A percentile compares a stretch with the other conserved stretches of the same genome.
phyloP scores from a whole-genome alignment of 2,797 vertebrate species.

The Clarias platycephalus region DNA sequence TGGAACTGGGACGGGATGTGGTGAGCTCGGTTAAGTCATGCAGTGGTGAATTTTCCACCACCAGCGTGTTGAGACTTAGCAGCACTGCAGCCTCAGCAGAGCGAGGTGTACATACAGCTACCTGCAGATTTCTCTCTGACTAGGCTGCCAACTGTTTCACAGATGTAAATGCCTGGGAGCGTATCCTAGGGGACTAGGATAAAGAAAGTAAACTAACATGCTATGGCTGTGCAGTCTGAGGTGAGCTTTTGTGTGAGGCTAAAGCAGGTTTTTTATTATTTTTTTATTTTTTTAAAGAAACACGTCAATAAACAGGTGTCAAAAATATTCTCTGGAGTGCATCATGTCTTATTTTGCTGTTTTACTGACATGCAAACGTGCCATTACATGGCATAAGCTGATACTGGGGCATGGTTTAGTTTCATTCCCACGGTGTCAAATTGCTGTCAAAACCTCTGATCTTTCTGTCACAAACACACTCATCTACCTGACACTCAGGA shows the following conservation, averaged over 20 bases:
- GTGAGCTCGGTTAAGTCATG: not conserved
- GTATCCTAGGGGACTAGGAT: too few relatives aligned
- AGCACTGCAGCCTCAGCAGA: constrained; percentile 2
- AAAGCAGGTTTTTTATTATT: not conserved
- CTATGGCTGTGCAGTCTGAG: not conserved
- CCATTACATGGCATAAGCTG: not conserved
- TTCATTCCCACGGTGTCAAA: not conserved
- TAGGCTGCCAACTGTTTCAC: not conserved
- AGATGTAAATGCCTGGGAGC: not conserved
- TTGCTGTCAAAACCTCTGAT: not conserved
- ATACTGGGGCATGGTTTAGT: not conserved
- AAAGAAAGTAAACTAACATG: not conserved
- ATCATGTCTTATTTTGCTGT: not conserved
- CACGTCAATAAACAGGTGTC: not conserved
- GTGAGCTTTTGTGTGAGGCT: not conserved
- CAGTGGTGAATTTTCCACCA: not conserved
- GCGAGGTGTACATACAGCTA: not conserved
- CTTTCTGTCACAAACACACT: not conserved
- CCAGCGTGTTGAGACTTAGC: not conserved
- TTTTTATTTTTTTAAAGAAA: not conserved
- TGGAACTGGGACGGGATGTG: not conserved
- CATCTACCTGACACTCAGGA: not conserved
- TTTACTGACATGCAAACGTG: not conserved
- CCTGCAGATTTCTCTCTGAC: constrained; percentile 1
- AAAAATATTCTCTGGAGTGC: not conserved